phyloP scores from a whole-genome alignment of 2,888 invertebrate genomes.

The Cactoblastis cactorum region DNA sequence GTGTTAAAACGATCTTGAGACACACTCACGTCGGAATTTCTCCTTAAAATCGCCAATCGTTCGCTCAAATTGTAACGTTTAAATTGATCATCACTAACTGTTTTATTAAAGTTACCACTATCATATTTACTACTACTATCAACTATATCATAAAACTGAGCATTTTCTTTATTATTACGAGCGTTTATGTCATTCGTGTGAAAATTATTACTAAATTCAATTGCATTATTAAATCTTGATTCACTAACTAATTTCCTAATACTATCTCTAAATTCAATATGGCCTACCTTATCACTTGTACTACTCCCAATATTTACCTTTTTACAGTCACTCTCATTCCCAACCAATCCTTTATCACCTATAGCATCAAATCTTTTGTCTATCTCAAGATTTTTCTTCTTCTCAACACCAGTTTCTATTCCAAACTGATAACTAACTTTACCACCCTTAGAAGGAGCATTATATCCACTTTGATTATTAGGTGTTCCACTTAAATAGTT shows the following conservation, averaged over 20 bases:
- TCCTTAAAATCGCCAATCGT: background rate
- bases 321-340: background rate
- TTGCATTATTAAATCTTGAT: background rate
- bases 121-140: background rate
- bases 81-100: background rate
- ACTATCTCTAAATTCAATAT: background rate
- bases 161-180: background rate
- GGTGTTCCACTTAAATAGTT: too few species aligned
- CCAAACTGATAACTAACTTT: too few species aligned
- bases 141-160: background rate
- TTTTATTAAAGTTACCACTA: background rate
- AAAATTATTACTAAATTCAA: background rate
- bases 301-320: background rate
- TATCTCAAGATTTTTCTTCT: background rate
- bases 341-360: background rate
- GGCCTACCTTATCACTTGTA: background rate
- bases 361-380: background rate
- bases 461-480: too few species aligned
- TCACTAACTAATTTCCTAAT: background rate
- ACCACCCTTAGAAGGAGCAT: too few species aligned
- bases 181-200: background rate
- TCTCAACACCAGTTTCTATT: background rate
- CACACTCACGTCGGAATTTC: background rate
- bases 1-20: too few species aligned
- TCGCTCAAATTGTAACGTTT: background rate